A percentile compares a stretch with the other conserved stretches of the same genome.
Conservation (phyloP, 2,113 vertebrate species). For the Trogon melanurus region DNA sequence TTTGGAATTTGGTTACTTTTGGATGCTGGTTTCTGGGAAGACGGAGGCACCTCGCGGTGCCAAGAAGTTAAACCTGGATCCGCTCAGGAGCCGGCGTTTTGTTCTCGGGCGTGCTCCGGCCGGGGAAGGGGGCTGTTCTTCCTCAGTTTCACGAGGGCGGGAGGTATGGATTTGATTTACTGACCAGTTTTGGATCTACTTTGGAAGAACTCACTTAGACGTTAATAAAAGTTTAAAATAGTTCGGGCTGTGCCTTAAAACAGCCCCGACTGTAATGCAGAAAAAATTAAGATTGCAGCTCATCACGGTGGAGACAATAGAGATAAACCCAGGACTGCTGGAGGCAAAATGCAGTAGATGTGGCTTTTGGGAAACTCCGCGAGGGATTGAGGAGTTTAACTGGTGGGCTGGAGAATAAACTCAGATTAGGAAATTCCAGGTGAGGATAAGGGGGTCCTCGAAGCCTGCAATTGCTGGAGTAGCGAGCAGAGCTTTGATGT, state of each 20-base stretch:
- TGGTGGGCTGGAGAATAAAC: background rate
- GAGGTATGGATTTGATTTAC: background rate
- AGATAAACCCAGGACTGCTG: background rate
- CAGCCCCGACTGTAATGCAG: background rate
- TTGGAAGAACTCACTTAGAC: background rate
- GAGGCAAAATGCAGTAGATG: background rate
- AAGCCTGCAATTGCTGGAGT: background rate
- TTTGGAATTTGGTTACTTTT: background rate
- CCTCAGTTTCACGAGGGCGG: background rate
- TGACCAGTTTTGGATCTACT: background rate
- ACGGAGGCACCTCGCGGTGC: background rate
- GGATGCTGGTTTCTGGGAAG: background rate
- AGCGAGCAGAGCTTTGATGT: background rate
- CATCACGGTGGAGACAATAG: accelerated
- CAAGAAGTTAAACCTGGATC: background rate
- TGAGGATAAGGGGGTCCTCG: background rate
- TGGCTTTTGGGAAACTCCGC: background rate
- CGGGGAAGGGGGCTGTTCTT: conserved; percentile 2
- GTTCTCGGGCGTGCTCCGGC: background rate
- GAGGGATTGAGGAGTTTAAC: accelerated
- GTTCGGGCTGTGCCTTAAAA: background rate
- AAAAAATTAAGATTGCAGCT: background rate
- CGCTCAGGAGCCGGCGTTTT: background rate
- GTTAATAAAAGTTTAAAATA: conserved; percentile 25
- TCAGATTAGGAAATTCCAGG: background rate